Conservation (phyloP, 2,113 vertebrate species). For the Smithornis capensis region DNA sequence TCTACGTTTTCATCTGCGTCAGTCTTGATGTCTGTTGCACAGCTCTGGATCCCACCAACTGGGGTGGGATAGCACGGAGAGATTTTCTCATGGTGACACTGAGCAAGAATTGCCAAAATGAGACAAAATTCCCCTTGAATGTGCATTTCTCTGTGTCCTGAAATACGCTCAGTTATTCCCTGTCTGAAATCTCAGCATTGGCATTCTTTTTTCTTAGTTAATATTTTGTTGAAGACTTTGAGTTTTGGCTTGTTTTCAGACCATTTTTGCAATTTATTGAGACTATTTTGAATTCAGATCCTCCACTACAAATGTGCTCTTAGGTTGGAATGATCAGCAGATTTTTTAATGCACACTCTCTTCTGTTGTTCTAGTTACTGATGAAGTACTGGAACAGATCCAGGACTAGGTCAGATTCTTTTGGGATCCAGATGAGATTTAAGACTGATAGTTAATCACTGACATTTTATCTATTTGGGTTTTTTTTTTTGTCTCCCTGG, state of each 20-base stretch:
- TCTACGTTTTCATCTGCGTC: background rate
- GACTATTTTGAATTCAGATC: background rate
- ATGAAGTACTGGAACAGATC: background rate
- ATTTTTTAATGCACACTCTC: background rate
- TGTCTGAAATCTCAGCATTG: background rate
- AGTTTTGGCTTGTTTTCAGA: background rate
- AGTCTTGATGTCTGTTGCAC: accelerated
- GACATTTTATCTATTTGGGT: background rate
- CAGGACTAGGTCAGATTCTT: background rate
- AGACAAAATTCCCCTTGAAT: background rate
- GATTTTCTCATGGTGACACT: background rate
- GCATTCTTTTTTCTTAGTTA: background rate
- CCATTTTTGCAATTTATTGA: background rate
- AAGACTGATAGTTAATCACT: background rate
- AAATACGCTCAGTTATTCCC: background rate
- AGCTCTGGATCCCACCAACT: background rate
- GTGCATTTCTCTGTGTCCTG: background rate
- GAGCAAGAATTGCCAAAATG: background rate
- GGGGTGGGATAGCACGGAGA: background rate
- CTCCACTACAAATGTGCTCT: background rate
- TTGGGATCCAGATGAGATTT: background rate
- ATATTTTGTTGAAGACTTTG: background rate
- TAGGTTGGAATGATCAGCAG: background rate
- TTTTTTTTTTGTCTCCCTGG: background rate
- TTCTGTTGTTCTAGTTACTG: background rate